phyloP scores from a whole-genome alignment of 2,888 invertebrate species.

The Oscheius sp. region DNA sequence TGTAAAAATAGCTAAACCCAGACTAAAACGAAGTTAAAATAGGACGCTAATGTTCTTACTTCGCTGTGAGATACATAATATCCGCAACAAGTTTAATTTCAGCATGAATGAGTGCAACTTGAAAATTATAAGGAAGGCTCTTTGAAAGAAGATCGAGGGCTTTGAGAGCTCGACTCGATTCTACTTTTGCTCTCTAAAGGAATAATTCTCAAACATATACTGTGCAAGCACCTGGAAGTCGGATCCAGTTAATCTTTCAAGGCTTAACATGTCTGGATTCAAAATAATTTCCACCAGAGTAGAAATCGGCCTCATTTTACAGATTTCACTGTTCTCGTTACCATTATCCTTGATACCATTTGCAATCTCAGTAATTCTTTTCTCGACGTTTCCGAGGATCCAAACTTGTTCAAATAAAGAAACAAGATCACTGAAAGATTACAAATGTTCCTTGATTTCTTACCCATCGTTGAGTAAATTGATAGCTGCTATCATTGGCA shows the following conservation, averaged over 20 bases:
- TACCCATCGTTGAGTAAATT: slow-evolving; percentile 62
- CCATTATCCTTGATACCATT: slow-evolving; percentile 35
- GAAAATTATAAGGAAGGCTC: slow-evolving; percentile 62
- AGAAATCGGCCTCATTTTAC: slow-evolving; percentile 55
- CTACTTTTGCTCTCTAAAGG: slow-evolving; percentile 54
- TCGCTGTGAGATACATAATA: slow-evolving; percentile 76
- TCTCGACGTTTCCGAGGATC: slow-evolving; percentile 63
- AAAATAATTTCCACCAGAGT: slow-evolving; percentile 74
- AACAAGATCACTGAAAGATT: slow-evolving; percentile 61
- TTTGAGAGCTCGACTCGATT: slow-evolving; percentile 30
- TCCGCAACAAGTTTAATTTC: slow-evolving; percentile 77
- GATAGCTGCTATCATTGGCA: slow-evolving; percentile 62
- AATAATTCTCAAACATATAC: not conserved
- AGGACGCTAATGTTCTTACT: slow-evolving; percentile 63
- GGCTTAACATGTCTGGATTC: slow-evolving; percentile 76
- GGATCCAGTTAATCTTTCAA: slow-evolving; percentile 76
- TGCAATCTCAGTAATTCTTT: slow-evolving; percentile 59
- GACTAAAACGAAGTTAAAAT: not conserved
- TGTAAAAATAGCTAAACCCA: slow-evolving; percentile 11
- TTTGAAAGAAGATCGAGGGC: slow-evolving; percentile 53
- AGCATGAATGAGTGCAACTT: slow-evolving; percentile 68
- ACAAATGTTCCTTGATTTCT: too few relatives aligned
- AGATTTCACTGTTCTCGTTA: slow-evolving; percentile 24
- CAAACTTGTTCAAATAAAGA: slow-evolving; percentile 62
- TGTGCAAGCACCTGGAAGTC: slow-evolving; percentile 74